Evolutionary conservation across 2,888 invertebrate species (phyloP), one percentile per base, ranked within the genome.

Genomic region (Eilema depressum): DNA sequence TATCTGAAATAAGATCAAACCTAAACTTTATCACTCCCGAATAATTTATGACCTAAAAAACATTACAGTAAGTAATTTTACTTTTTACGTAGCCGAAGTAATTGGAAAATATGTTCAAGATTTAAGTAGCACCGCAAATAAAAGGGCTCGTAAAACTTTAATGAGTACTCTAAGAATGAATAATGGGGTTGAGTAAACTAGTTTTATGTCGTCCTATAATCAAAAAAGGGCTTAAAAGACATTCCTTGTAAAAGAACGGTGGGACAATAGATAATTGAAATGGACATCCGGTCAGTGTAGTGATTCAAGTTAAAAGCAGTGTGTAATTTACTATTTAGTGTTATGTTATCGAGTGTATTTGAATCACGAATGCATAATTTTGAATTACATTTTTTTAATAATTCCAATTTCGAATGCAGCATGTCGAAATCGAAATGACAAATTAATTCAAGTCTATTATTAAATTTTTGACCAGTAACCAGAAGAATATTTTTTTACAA

Each of bases 1-100:
- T 70, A 78, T 88, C 82, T 86, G 79, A 77, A 89, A 85, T 85
- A 85, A 77, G 78, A 85, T 85, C 78, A 76, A 76, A 82, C 76
- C 76, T 74, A 73, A 75, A 81, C 75, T 85, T 86, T 84, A 85
- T 86, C 80, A 80, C 81, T 79, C 53, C 71, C 76, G 70, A 71
- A 84, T 84, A 82, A 89, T 85, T 88, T 88, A 89, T 77, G 80
- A 76, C 69, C 69, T 76, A 77, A 78, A 81, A 83, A 81, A 66
- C 69, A 62, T 70, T 69, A 28, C 66, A 73, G 79, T 82, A 81
- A 83, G 81, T 84, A 81, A 84, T 83, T 85, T 84, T 67, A 75
- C 74, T 79, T 74, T 83, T 80, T 80, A 75, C 73, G 68, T 68
- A 77, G 68, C 69, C 53, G 66, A 68, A 60, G 67, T 84, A 86